Percentiles rank a stretch among this genome's conserved stretches.
These are phyloP conservation scores for Cyprinodon brontotheroides DNA, from an alignment of 2,113 vertebrate genomes.

Conservation along the genomic window DNA sequence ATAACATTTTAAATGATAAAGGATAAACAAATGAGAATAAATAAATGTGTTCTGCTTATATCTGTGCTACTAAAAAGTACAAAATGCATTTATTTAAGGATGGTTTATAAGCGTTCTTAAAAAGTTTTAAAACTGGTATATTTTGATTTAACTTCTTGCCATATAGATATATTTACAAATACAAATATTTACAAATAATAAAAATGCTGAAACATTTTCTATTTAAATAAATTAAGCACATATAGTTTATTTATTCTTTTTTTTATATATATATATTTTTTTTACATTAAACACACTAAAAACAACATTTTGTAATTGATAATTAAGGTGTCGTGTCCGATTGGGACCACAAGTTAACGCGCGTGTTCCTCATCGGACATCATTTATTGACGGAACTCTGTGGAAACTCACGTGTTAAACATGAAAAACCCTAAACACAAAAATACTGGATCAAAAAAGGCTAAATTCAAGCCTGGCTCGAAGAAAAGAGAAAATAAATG, in stretches of 20 bases:
- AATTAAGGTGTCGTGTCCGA: fast-evolving
- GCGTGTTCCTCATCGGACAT: constrained; percentile 38
- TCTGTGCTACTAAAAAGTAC: too few species aligned
- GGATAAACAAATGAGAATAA: too few species aligned
- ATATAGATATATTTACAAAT: neutral
- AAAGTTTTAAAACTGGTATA: too few species aligned
- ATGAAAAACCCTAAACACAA: constrained; percentile 60
- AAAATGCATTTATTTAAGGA: too few species aligned
- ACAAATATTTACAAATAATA: neutral
- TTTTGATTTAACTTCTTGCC: too few species aligned
- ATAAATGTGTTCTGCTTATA: too few species aligned
- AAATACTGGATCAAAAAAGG: constrained; percentile 41
- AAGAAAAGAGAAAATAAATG: constrained; percentile 75
- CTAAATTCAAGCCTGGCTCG: constrained; percentile 59
- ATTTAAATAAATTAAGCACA: too few species aligned
- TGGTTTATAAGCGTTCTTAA: too few species aligned
- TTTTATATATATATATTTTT: neutral
- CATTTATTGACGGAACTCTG: constrained; percentile 9
- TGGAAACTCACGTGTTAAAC: constrained; percentile 49
- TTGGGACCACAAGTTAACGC: constrained; percentile 14
- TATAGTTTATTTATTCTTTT: neutral
- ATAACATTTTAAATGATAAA: too few species aligned
- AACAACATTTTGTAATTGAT: neutral
- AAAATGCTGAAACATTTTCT: neutral
- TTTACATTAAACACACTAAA: too few species aligned